Conservation (phyloP, 2,113 vertebrate species). For the Scolopax mira region DNA sequence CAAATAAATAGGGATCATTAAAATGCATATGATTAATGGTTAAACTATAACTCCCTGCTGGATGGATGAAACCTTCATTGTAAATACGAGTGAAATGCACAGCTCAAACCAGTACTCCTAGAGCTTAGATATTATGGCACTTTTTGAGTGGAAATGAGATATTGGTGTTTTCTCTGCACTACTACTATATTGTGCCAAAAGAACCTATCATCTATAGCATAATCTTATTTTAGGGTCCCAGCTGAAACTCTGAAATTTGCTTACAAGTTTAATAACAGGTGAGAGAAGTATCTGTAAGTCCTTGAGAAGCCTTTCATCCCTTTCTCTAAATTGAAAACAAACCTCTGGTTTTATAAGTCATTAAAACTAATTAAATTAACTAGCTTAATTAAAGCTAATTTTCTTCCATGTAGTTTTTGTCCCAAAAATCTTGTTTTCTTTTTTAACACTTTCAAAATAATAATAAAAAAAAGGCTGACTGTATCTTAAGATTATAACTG, state of each 20-base stretch:
- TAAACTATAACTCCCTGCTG: not conserved
- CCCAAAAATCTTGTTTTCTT: not conserved
- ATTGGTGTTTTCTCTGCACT: not conserved
- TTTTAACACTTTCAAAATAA: not conserved
- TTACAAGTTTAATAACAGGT: not conserved
- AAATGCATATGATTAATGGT: not conserved
- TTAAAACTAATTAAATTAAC: not conserved
- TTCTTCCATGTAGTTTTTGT: not conserved
- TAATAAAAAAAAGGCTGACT: not conserved
- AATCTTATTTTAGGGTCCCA: not conserved
- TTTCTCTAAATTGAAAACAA: not conserved
- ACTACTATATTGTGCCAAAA: not conserved
- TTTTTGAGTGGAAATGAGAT: not conserved
- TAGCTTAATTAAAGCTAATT: not conserved
- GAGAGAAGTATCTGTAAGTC: not conserved
- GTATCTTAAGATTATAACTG: not conserved
- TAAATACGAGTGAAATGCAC: not conserved
- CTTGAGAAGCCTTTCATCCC: not conserved
- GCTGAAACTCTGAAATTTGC: not conserved
- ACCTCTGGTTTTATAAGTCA: not conserved
- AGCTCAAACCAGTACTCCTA: not conserved
- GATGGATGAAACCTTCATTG: not conserved
- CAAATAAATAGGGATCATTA: not conserved
- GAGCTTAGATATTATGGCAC: not conserved
- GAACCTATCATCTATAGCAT: not conserved